phyloP scores from a whole-genome alignment of 2,113 vertebrate genomes.

The Sprattus sprattus region DNA sequence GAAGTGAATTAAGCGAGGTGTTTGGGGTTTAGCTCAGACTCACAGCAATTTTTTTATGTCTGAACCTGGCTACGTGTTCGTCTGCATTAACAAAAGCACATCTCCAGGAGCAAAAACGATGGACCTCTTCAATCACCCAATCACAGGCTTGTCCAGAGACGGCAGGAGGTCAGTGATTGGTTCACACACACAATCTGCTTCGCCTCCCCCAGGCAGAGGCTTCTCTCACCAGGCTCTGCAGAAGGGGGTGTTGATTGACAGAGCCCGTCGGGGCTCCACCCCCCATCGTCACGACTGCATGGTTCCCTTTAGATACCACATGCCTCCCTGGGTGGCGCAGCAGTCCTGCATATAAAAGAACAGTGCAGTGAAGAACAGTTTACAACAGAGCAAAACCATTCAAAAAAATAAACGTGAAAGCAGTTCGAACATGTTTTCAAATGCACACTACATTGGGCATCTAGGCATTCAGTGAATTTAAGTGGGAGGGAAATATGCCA shows the following conservation, averaged over 20 bases:
- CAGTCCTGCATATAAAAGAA: slow-evolving; percentile 79
- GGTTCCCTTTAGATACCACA: slow-evolving; percentile 98
- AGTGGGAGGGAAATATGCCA: not conserved
- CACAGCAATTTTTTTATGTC: slow-evolving; percentile 22
- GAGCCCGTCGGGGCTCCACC: slow-evolving; percentile 27
- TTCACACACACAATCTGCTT: slow-evolving; percentile 33
- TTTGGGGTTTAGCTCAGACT: slow-evolving; percentile 12
- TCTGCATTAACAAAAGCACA: slow-evolving; percentile 42
- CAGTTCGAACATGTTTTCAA: not conserved
- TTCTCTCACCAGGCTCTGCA: slow-evolving; percentile 52
- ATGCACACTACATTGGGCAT: not conserved
- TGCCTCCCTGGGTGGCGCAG: slow-evolving; percentile 87
- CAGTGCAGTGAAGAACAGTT: not conserved
- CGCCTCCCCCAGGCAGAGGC: slow-evolving; percentile 28
- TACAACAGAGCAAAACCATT: not conserved
- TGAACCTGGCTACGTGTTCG: slow-evolving; percentile 35
- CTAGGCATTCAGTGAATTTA: not conserved
- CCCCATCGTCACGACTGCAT: slow-evolving; percentile 87
- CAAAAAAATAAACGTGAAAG: not conserved
- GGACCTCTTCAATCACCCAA: slow-evolving; percentile 31
- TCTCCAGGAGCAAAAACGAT: slow-evolving; percentile 36
- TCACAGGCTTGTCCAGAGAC: slow-evolving; percentile 34
- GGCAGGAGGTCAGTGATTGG: slow-evolving; percentile 52
- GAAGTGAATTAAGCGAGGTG: not conserved
- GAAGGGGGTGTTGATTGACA: slow-evolving; percentile 43